A percentile compares a stretch with the other conserved stretches of the same genome.
Conservation (phyloP, 53 echinoderm and acorn worm genomes). For the Paelopatides confundens region DNA sequence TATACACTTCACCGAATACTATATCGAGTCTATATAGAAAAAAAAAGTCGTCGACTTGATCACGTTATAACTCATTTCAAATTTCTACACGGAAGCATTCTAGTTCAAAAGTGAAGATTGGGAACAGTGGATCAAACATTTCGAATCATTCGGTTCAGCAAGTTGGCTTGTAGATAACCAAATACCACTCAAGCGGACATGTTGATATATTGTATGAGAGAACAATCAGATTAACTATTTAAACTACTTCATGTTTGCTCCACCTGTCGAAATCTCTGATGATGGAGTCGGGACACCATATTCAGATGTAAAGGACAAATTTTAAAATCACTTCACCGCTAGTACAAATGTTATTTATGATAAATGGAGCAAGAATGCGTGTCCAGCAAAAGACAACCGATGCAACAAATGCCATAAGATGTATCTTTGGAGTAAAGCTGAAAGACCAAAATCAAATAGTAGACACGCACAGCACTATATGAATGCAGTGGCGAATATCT, state of each 20-base stretch:
- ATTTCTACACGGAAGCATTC: neutral
- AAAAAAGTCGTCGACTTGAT: too few species aligned
- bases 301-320: neutral
- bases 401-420: slow-evolving; percentile 50
- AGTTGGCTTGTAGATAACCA: slow-evolving; percentile 20
- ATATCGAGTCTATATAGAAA: too few species aligned
- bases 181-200: neutral
- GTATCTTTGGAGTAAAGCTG: slow-evolving; percentile 33
- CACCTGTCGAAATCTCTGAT: too few species aligned
- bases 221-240: slow-evolving; percentile 19
- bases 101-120: slow-evolving; percentile 26
- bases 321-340: slow-evolving; percentile 25
- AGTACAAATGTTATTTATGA: neutral
- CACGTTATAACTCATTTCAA: too few species aligned
- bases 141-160: neutral
- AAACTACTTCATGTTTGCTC: neutral
- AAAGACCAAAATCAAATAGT: too few species aligned
- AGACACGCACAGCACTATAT: too few species aligned
- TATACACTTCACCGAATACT: too few species aligned
- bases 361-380: slow-evolving; percentile 6
- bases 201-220: slow-evolving; percentile 19
- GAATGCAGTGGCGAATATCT: too few species aligned
- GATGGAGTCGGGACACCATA: neutral
- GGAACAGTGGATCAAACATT: slow-evolving; percentile 18
- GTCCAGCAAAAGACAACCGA: slow-evolving; percentile 71